Evolutionary conservation across 2,113 vertebrate genomes (phyloP), one percentile per base, ranked within the genome.

Genomic region (Amia ocellicauda): DNA sequence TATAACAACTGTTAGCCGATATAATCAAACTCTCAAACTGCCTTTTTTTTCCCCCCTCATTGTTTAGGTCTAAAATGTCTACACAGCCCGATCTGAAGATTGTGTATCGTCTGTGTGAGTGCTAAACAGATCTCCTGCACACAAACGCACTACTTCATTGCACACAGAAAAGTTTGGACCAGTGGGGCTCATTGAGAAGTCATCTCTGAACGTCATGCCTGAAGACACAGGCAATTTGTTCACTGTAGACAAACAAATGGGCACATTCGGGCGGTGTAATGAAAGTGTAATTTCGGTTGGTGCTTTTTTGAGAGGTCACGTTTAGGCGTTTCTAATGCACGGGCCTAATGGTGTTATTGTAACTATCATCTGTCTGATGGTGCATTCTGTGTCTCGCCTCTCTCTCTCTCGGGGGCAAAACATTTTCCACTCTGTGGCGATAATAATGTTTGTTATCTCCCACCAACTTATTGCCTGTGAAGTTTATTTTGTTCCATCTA

Each of bases 91-190:
- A 54, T 40, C 24, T 42, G 5, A 9, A 20, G 53, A 49, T 23
- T 17, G 27, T 36, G 47, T 74, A 50, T 69, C 54, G 66, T 55
- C 74, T 52, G 17, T 2, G 1, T 0, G 26, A 66, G 31, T 63
- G 4, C 0, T 26, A 0, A 11, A 14, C 60, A 71, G 47, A 50
- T 60, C 20, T 45, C 41, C 13, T 66, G 24, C 17, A 42, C 57
- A 42, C 19, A 11, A 64, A 64, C 5, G 24, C 60, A 31, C 55
- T 40, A 62, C 28, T 52, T 71, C 63, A 74, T 72, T 45, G 47
- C 63, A 51, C n/a, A 55, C 60, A 74, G 64, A 75, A 58, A 58
- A 76, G 69, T 59, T 68, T 24, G 66, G 68, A 73, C 69, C 11
- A 3, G n/a, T 19, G 58, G 23, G 51, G 24, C 55, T 58, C 73